These are phyloP conservation scores for Xestobium rufovillosum DNA, from an alignment of 2,888 invertebrate species.

Conservation along the genomic window DNA sequence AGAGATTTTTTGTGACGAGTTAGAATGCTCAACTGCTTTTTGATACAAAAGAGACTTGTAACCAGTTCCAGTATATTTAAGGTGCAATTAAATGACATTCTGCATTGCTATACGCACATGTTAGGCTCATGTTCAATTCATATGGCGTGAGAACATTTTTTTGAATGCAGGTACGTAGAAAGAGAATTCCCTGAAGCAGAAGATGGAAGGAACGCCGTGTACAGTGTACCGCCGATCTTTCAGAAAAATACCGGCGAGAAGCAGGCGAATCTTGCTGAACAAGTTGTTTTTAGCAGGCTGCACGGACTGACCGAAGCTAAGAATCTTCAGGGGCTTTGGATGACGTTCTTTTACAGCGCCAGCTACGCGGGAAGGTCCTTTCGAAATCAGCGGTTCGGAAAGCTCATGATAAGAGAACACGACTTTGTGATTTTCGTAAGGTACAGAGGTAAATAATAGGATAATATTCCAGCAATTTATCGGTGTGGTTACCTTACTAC, in stretches of 20 bases:
- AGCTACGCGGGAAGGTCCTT: conserved; percentile 36
- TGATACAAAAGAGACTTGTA: too few species aligned
- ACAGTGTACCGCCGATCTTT: conserved; percentile 34
- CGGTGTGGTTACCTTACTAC: background rate
- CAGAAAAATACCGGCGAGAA: conserved; percentile 30
- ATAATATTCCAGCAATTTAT: background rate
- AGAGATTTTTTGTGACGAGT: too few species aligned
- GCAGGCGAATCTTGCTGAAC: conserved; percentile 35
- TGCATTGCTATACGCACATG: conserved; percentile 18
- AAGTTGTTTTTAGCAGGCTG: conserved; percentile 30
- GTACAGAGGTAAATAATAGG: conserved; percentile 28
- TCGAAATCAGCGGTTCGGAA: conserved; percentile 35
- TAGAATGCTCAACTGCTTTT: too few species aligned
- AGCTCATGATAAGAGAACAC: conserved; percentile 38
- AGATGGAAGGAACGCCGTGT: conserved; percentile 24
- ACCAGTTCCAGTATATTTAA: conserved; percentile 21
- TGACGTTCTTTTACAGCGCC: conserved; percentile 36
- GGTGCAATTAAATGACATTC: conserved; percentile 21
- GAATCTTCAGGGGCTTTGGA: conserved; percentile 29
- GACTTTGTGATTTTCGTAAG: conserved; percentile 38
- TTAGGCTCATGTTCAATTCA: conserved; percentile 26
- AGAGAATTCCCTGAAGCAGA: conserved; percentile 31
- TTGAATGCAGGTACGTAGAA: conserved; percentile 35
- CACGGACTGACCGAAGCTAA: conserved; percentile 21
- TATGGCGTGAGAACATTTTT: conserved; percentile 25